Base-by-base conservation (phyloP, 1,140 invertebrate genomes). In the Drosophila sulfurigaster region DNA sequence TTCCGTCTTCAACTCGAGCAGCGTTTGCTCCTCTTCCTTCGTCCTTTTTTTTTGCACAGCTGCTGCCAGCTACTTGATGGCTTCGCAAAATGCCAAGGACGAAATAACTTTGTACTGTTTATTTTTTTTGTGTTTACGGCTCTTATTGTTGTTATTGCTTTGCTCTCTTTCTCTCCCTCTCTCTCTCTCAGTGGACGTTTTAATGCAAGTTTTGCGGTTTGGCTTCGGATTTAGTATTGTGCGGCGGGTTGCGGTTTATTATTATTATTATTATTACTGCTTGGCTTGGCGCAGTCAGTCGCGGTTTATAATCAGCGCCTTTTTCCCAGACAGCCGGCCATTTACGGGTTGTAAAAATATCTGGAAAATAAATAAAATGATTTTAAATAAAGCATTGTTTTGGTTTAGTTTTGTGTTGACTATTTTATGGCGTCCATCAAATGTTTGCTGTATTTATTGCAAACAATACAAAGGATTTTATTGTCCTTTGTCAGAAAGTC, bases 11-110 rank as follows among this genome's bases (percentile, higher is more conserved):
- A 74, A 45, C 72, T 58, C 57, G 60, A 35, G 16, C 58, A 60
- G 65, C 75, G 68, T 38, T 48, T 69, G 45, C 32, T 64, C 51
- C 52, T 52, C 64, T 5, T 45, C 38, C 16, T 25, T 45, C 45
- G 5, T 16, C 30, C 25, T 25, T 25, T 25, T 25, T 49, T 38
- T 38, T 7, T 38, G 35, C 35, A 25, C 35, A 38, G 35, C 8
- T 58, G 28, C 13, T 43, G n/a, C n/a, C 15, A 57, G 6, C 32
- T 57, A n/a, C 16, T 45, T 46, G 60, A 41, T 87, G 67, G 63
- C 66, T 51, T 82, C 60, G 52, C 77, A 74, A 90, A 90, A 86
- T 86, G 79, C 86, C 85, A 89, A 89, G 87, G 85, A 82, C 85
- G 59, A 83, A 71, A 80, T 67, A 65, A 75, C 60, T 75, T 86